phyloP scores from a whole-genome alignment of 1,140 invertebrate genomes.

The Drosophila tropicalis region DNA sequence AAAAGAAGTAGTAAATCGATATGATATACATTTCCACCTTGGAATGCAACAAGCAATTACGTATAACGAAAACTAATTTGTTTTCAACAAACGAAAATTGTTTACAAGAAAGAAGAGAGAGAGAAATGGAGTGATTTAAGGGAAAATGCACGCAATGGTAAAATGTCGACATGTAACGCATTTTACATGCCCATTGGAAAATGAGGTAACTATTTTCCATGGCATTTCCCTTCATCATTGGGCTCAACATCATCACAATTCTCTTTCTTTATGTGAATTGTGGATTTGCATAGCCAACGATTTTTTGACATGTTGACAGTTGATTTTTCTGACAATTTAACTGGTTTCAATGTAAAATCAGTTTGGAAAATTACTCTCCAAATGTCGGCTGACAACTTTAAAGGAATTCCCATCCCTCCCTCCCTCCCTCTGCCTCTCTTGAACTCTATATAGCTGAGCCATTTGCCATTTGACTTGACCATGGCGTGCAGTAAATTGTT shows the following conservation, averaged over 20 bases:
- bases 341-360: conserved; percentile 83
- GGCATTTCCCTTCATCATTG: background rate
- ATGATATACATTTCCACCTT: background rate
- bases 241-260: background rate
- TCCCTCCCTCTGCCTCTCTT: conserved; percentile 43
- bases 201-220: background rate
- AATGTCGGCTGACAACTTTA: conserved; percentile 73
- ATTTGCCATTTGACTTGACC: conserved; percentile 50
- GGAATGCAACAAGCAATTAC: conserved; percentile 63
- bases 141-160: conserved; percentile 1
- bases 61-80: conserved; percentile 10
- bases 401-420: conserved; percentile 72
- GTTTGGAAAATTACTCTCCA: conserved; percentile 80
- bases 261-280: conserved; percentile 13
- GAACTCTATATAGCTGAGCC: conserved; percentile 11
- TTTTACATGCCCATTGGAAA: conserved; percentile 22
- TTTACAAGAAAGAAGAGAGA: background rate
- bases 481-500: conserved; percentile 80
- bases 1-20: background rate
- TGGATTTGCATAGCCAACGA: conserved; percentile 80
- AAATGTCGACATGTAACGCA: conserved; percentile 32
- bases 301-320: conserved; percentile 83
- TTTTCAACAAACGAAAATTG: conserved; percentile 23
- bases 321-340: conserved; percentile 83
- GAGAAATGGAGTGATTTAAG: background rate